A percentile compares a stretch with the other conserved stretches of the same genome.
Evolutionary conservation across 1,140 invertebrate species (phyloP).

Genomic region (Nymphalis io): DNA sequence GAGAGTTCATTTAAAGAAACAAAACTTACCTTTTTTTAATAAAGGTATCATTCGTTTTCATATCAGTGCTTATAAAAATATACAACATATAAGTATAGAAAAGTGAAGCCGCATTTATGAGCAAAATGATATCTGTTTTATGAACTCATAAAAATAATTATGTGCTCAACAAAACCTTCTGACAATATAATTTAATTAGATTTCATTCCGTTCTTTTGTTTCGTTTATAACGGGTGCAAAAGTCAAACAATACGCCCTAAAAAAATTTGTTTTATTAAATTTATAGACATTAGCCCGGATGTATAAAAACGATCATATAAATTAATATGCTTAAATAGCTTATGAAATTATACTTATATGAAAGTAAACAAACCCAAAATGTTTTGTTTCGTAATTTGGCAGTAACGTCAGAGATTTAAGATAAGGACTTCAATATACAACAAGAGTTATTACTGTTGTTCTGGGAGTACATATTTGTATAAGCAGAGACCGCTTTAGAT

Average conservation of each 20-base stretch:
- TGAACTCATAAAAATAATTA: slow-evolving; percentile 6
- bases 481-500: too few relatives aligned
- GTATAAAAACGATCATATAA: too few relatives aligned
- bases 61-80: not conserved
- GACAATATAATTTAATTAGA: not conserved
- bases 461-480: not conserved
- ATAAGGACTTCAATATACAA: not conserved
- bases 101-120: not conserved
- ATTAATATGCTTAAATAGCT: too few relatives aligned
- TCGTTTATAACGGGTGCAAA: not conserved
- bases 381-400: not conserved
- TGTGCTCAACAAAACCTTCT: not conserved
- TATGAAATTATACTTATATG: too few relatives aligned
- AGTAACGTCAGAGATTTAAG: not conserved
- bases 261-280: too few relatives aligned
- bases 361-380: not conserved
- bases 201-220: not conserved
- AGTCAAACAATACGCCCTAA: not conserved
- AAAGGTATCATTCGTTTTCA: too few relatives aligned
- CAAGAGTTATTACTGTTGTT: not conserved
- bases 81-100: not conserved
- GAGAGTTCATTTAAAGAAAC: too few relatives aligned
- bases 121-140: not conserved
- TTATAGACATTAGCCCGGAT: too few relatives aligned
- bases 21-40: too few relatives aligned